Conservation (phyloP, 2,888 invertebrate species). For the Stomorhina lunata region DNA sequence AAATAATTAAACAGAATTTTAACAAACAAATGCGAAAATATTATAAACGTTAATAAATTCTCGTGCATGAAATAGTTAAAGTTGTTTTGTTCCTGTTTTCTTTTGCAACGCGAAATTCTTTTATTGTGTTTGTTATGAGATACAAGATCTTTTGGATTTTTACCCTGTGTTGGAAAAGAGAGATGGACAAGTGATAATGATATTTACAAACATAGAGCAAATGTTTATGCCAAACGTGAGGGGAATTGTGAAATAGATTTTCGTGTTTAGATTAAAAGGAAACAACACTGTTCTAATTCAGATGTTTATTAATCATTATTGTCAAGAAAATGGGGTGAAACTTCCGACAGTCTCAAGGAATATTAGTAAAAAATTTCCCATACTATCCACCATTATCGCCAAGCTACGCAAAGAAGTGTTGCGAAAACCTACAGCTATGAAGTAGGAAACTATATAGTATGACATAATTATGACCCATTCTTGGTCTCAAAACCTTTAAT, state of each 20-base stretch:
- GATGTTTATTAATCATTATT: no score
- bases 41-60: conserved; percentile 21
- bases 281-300: no score
- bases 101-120: not conserved
- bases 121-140: conserved; percentile 1
- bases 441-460: no score
- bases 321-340: no score
- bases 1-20: conserved; percentile 13
- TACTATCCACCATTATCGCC: no score
- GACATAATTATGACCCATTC: no score
- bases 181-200: conserved; percentile 10
- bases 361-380: no score
- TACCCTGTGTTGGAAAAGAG: not conserved
- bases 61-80: no score
- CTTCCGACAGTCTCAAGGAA: no score
- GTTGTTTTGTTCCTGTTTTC: not conserved
- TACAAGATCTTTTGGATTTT: conserved; percentile 10
- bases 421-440: no score
- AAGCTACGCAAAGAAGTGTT: no score
- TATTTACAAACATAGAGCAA: not conserved
- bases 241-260: conserved; percentile 3
- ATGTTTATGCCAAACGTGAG: not conserved
- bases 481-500: no score
- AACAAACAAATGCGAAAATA: conserved; percentile 39
- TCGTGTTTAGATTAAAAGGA: not conserved